Percentiles rank a stretch among this genome's conserved stretches.
Evolutionary conservation across 2,797 vertebrate species (phyloP).

Genomic region (Eulemur rubriventer): DNA sequence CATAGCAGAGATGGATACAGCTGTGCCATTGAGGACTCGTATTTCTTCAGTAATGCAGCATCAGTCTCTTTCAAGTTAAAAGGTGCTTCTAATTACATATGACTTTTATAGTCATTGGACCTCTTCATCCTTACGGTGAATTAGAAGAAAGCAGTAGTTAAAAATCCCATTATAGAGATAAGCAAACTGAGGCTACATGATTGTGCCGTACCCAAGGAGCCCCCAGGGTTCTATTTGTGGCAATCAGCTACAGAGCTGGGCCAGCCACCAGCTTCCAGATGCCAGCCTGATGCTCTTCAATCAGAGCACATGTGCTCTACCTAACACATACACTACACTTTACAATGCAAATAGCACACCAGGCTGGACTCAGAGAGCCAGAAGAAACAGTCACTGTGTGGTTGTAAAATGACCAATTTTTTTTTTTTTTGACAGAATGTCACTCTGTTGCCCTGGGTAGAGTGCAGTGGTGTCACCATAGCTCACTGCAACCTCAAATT

Average conservation of each 20-base stretch:
- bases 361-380: neutral
- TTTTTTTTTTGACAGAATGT: too few relatives aligned
- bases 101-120: neutral
- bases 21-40: neutral
- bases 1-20: neutral
- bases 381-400: neutral
- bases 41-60: neutral
- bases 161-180: neutral
- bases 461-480: too few relatives aligned
- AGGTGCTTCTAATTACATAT: neutral
- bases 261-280: neutral
- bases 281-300: too few relatives aligned
- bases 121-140: neutral
- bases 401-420: neutral
- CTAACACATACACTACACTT: neutral
- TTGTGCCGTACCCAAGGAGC: too few relatives aligned
- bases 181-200: neutral
- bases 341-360: neutral
- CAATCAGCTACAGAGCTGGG: neutral
- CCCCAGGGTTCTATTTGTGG: neutral
- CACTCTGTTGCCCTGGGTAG: too few relatives aligned
- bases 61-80: neutral
- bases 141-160: neutral
- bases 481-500: too few relatives aligned
- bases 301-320: neutral